A percentile compares a stretch with the other conserved stretches of the same genome.
These are phyloP conservation scores for Bergia puertoricense DNA, from an alignment of 92 coral and sea anemone species.

Conservation along the genomic window DNA sequence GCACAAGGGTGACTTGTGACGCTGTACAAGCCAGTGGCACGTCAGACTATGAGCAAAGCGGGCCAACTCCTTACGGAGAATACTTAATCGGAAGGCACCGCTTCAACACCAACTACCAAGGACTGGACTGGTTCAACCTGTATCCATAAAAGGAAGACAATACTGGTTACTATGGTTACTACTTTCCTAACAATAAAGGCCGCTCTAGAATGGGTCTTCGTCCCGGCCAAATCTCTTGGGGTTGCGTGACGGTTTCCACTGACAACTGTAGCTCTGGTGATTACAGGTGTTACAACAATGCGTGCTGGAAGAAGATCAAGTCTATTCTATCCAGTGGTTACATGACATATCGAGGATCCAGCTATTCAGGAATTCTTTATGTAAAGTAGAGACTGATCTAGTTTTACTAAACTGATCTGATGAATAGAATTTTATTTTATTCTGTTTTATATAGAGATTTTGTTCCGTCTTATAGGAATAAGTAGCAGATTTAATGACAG, in stretches of 20 bases:
- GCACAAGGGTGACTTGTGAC: not conserved
- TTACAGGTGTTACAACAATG: constrained; percentile 34
- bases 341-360: constrained; percentile 42
- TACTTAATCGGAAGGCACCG: constrained; percentile 45
- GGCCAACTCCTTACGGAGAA: constrained; percentile 45
- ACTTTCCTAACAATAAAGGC: constrained; percentile 21
- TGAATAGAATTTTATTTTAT: not conserved
- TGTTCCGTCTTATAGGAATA: no score
- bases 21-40: not conserved
- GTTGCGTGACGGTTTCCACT: constrained; percentile 52
- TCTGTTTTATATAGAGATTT: no score
- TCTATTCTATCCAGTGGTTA: constrained; percentile 40
- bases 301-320: constrained; percentile 54
- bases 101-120: not conserved
- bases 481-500: no score
- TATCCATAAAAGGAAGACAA: constrained; percentile 60
- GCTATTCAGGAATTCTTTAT: constrained; percentile 37
- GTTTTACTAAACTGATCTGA: not conserved
- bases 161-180: constrained; percentile 58
- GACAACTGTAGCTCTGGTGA: not conserved
- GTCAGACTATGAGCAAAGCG: not conserved
- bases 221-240: constrained; percentile 42
- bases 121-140: constrained; percentile 47
- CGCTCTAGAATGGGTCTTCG: constrained; percentile 52
- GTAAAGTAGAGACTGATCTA: not conserved